Conservation (phyloP, 2,797 vertebrate species). For the Crenichthys baileyi region DNA sequence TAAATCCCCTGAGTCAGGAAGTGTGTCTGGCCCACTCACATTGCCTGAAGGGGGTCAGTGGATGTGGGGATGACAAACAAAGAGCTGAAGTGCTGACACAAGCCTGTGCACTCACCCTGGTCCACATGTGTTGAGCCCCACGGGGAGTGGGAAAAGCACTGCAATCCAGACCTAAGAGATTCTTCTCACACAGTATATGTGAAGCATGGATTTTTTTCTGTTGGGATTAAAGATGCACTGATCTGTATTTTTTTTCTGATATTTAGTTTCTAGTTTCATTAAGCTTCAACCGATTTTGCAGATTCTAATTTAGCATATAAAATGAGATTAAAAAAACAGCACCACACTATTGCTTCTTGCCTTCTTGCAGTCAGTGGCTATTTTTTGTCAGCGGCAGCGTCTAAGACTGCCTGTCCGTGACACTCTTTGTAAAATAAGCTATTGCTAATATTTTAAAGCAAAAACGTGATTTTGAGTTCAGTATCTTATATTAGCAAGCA, state of each 20-base stretch:
- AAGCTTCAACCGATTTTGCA: neutral
- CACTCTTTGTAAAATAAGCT: neutral
- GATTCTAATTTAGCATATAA: neutral
- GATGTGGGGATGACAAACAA: conserved; percentile 61
- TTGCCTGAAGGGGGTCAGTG: conserved; percentile 55
- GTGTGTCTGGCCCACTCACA: conserved; percentile 73
- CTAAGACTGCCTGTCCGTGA: too few species aligned
- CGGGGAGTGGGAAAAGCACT: conserved; percentile 53
- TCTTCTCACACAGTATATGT: conserved; percentile 67
- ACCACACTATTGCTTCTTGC: neutral
- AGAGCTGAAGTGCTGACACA: conserved; percentile 80
- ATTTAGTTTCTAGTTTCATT: neutral
- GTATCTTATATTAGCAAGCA: neutral
- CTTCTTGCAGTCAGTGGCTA: neutral
- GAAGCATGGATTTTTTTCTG: conserved; percentile 51
- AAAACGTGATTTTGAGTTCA: neutral
- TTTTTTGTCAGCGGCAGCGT: neutral
- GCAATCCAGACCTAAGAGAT: conserved; percentile 57
- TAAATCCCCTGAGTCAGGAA: conserved; percentile 82
- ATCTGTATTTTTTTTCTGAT: neutral
- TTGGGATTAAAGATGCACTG: conserved; percentile 15
- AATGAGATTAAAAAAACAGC: neutral
- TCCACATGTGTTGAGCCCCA: conserved; percentile 56
- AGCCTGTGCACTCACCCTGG: conserved; percentile 63
- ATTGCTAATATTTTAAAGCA: neutral